Base-by-base conservation (phyloP, 2,888 invertebrate species). In the Drosophila hamatofila region DNA sequence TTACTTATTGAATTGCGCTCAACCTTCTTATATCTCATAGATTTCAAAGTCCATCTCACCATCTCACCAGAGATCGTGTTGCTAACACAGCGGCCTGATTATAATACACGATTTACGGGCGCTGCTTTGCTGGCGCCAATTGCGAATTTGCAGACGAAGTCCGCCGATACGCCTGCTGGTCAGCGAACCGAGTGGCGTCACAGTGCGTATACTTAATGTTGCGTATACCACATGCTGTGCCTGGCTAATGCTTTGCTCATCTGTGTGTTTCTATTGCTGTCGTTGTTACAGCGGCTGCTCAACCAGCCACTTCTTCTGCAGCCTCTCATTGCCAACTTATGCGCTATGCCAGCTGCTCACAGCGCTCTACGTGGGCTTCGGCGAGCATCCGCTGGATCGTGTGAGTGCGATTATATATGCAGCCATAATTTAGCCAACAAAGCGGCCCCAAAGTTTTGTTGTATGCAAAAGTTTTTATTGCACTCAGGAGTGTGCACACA, bases 351-450 rank as follows among this genome's bases (percentile, higher is more conserved):
- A 89, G 75, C 81, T 92, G 67, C 81, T 90, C 75, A 86, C 88
- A 65, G 91, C 91, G 78, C 83, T 92, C 70, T 88, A 87, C 61
- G 91, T 92, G 78, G 91, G 91, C 80, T 92, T 92, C 83, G 92
- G 91, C 80, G 91, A 91, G 83, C 91, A 89, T 86, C 89, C 90
- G 80, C 79, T 91, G 90, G 92, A 92, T 90, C 90, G 91, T 85
- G 92, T 92, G 85, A 91, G 92, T 91, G 87, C 81, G 72, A 85
- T 83, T 83, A 81, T 75, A 75, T 78, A 78, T 78, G 67, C 78
- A 68, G 76, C 81, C 82, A 86, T 87, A 88, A 88, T 81, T 89
- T 89, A 86, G 79, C 78, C 78, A 85, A 78, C 87, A 86, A 86
- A 87, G 76, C 83, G 73, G 69, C 67, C 74, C 81, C 67, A 73